Conservation (phyloP, 2,797 vertebrate genomes). For the Agapornis canus region DNA sequence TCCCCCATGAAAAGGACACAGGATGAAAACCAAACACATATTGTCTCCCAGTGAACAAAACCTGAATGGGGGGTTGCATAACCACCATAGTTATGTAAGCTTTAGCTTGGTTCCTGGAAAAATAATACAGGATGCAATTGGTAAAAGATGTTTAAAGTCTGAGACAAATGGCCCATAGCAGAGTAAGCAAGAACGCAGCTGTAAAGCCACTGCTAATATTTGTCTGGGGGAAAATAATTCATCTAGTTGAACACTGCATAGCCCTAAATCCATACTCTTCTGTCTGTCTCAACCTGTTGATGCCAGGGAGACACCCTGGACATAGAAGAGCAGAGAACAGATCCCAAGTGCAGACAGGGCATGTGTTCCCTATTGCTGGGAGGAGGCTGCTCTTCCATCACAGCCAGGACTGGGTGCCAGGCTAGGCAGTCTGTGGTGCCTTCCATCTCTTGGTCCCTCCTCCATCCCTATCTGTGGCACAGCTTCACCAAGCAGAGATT, state of each 20-base stretch:
- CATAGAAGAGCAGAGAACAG: background rate
- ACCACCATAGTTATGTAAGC: background rate
- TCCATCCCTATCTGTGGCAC: background rate
- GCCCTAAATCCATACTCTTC: background rate
- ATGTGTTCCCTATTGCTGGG: fast-evolving
- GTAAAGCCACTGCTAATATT: background rate
- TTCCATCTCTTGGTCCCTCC: background rate
- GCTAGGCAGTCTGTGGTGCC: background rate
- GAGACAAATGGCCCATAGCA: background rate
- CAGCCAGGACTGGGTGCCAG: fast-evolving
- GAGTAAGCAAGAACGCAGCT: background rate
- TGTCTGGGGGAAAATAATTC: background rate
- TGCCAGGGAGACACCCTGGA: background rate
- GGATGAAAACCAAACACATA: background rate
- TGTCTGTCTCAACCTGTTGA: background rate
- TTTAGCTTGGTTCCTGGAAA: slow-evolving; percentile 10
- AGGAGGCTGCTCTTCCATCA: background rate
- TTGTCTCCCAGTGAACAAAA: slow-evolving; percentile 24
- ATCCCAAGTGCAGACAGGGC: background rate
- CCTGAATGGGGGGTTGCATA: background rate
- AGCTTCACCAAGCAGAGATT: background rate
- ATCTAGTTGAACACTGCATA: background rate
- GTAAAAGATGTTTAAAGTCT: background rate
- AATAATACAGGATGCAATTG: slow-evolving; percentile 16
- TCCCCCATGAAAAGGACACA: background rate